Percentiles rank a stretch among this genome's conserved stretches.
phyloP scores from a whole-genome alignment of 2,797 vertebrate genomes.

The Leptatherina wallacei region DNA sequence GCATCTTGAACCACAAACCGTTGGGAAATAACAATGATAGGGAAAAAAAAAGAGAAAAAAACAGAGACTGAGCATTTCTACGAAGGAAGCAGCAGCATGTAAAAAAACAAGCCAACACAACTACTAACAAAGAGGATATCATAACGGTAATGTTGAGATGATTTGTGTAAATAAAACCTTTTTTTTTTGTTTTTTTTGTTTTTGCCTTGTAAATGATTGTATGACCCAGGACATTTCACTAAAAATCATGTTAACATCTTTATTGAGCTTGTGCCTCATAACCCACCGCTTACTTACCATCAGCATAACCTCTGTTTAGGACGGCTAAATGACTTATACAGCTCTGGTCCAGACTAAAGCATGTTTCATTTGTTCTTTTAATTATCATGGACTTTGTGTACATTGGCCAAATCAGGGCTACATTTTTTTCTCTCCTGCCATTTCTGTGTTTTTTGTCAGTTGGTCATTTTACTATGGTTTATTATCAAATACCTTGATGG shows the following conservation, averaged over 20 bases:
- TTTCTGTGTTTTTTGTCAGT: constrained; percentile 61
- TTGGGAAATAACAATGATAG: constrained; percentile 43
- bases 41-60: constrained; percentile 47
- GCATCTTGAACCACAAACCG: constrained; percentile 87
- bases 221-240: constrained; percentile 86
- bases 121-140: constrained; percentile 92
- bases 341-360: constrained; percentile 85
- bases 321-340: constrained; percentile 78
- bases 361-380: constrained; percentile 84
- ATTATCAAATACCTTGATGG: constrained; percentile 83
- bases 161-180: constrained; percentile 96
- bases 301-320: constrained; percentile 87
- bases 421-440: constrained; percentile 75
- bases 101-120: constrained; percentile 79
- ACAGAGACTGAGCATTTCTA: constrained; percentile 80
- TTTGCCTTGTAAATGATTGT: constrained; percentile 94
- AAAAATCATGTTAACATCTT: constrained; percentile 92
- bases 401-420: constrained; percentile 73
- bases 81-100: constrained; percentile 86
- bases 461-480: constrained; percentile 80
- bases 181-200: constrained; percentile 48
- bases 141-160: constrained; percentile 83
- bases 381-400: constrained; percentile 79
- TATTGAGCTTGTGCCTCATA: constrained; percentile 90
- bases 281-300: constrained; percentile 92